phyloP scores from a whole-genome alignment of 2,113 vertebrate genomes.

The Lepisosteus osseus region DNA sequence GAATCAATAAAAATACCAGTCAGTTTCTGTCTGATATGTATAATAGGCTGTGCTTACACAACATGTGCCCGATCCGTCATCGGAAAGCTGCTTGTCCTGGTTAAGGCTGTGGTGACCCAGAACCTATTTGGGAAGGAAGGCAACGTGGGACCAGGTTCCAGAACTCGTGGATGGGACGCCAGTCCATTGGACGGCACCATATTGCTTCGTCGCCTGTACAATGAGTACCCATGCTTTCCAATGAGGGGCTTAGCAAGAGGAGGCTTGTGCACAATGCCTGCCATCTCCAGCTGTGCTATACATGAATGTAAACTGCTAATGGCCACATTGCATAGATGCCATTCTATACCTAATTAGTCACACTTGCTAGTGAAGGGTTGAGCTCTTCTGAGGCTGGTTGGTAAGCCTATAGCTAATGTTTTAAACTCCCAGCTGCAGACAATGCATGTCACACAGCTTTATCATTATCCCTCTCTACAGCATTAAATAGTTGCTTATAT shows the following conservation, averaged over 20 bases:
- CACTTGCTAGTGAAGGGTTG: slow-evolving; percentile 27
- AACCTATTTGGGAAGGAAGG: no score
- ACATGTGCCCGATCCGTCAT: no score
- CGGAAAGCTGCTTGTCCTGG: no score
- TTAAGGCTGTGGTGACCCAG: no score
- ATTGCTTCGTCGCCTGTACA: slow-evolving; percentile 28
- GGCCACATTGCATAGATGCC: slow-evolving; percentile 26
- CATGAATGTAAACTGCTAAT: slow-evolving; percentile 60
- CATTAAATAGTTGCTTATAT: neutral
- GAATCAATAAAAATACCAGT: no score
- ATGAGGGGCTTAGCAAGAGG: slow-evolving; percentile 28
- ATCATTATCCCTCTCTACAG: neutral
- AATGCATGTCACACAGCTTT: slow-evolving; percentile 26
- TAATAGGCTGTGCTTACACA: no score
- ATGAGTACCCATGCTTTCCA: slow-evolving; percentile 46
- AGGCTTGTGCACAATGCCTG: slow-evolving; percentile 55
- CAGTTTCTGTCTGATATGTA: no score
- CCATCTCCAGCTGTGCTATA: slow-evolving; percentile 60
- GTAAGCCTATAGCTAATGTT: slow-evolving; percentile 20
- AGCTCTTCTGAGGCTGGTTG: slow-evolving; percentile 22
- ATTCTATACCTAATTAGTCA: slow-evolving; percentile 39
- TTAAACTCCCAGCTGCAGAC: slow-evolving; percentile 22
- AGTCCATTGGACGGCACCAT: no score
- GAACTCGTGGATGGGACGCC: no score
- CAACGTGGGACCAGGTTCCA: no score